A percentile compares a stretch with the other conserved stretches of the same genome.
phyloP scores from a whole-genome alignment of 2,888 invertebrate genomes.

The Spatulosminthurus flaviceps region DNA sequence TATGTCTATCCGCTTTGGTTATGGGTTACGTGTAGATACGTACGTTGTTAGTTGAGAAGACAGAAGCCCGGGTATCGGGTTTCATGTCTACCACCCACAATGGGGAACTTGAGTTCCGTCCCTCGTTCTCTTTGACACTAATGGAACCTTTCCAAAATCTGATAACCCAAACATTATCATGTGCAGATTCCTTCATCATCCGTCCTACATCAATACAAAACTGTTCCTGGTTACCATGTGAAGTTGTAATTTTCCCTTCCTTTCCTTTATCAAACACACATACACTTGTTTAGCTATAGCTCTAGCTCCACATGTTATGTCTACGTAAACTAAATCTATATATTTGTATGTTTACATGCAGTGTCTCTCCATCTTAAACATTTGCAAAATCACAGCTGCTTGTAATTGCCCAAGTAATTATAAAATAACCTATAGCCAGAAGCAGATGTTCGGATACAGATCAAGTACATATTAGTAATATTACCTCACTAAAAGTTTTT shows the following conservation, averaged over 20 bases:
- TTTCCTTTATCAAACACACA: too few species aligned
- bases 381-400: too few species aligned
- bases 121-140: conserved; percentile 54
- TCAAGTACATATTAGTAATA: too few species aligned
- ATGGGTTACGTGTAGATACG: conserved; percentile 23
- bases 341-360: not conserved
- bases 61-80: conserved; percentile 63
- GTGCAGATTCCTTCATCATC: conserved; percentile 53
- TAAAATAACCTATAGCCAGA: too few species aligned
- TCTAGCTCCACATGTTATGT: too few species aligned
- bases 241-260: not conserved
- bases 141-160: conserved; percentile 60
- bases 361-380: not conserved
- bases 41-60: conserved; percentile 47
- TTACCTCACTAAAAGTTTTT: too few species aligned
- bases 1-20: conserved; percentile 28
- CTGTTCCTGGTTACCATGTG: conserved; percentile 8
- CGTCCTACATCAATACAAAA: conserved; percentile 18
- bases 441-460: too few species aligned
- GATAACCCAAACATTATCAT: conserved; percentile 59
- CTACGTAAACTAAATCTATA: too few species aligned
- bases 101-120: conserved; percentile 60
- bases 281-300: not conserved
- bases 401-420: too few species aligned
- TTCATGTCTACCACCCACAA: conserved; percentile 64